Base-by-base conservation (phyloP, 2,797 vertebrate genomes). In the Pitangus sulphuratus region DNA sequence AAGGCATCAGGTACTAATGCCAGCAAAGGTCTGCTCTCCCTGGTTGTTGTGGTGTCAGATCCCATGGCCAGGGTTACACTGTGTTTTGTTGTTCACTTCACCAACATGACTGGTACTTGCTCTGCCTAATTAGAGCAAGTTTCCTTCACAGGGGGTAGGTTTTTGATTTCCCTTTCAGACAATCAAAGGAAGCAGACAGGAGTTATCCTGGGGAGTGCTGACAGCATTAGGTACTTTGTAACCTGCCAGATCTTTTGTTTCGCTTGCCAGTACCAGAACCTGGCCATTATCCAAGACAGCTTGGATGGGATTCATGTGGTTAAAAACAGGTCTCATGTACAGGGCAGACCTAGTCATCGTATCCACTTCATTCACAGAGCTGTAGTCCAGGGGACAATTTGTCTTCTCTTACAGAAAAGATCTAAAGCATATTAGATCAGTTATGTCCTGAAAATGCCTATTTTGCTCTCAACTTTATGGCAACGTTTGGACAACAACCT, bases 151-250 rank as follows among this genome's bases (percentile, higher is more conserved):
- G 70, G 12, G 12, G 57, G 39, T 60, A 61, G 21, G 30, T 39
- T 84, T 93, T 88, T 3, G 0, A 61, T 89, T 89, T 92, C 84
- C 61, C 48, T 74, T 92, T 74, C 48, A 89, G 54, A 72, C 50
- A 68, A 48, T 11, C 13, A 89, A 50, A 84, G 81, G 51, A 84
- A 89, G 39, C 47, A 64, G 56, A 66, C 51, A 66, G 71, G 2
- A 2, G 81, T 51, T 89, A 33, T 69, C 84, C 74, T 39, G 48
- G 54, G 37, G 58, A 88, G 50, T 3, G 18, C 82, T 47, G 56
- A 80, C 79, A 70, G 54, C 56, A 74, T 66, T 28, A 48, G 31
- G 33, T 44, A 54, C 40, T 68, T 61, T 4, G 8, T 69, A 84
- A 87, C 39, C 47, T 72, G 50, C 61, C 66, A 39, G 30, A 30